Evolutionary conservation across 2,888 invertebrate species (phyloP).

Genomic region (Chironomus tentans): DNA sequence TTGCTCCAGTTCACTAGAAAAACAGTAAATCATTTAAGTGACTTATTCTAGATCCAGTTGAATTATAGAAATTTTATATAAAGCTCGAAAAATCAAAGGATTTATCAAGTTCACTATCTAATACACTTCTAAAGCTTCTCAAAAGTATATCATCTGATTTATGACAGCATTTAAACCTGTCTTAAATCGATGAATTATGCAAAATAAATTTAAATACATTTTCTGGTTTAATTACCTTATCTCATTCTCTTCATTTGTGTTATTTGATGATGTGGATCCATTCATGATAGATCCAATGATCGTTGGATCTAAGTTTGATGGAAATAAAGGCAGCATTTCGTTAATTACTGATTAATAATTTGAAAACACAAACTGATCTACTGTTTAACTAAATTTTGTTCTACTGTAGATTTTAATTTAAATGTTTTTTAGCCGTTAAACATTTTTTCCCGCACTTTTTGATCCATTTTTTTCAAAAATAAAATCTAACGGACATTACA

Average conservation of each 20-base stretch:
- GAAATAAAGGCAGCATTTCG: conserved; percentile 18
- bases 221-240: background rate
- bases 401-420: too few species aligned
- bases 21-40: too few species aligned
- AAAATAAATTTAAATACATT: background rate
- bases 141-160: background rate
- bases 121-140: too few species aligned
- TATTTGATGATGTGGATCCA: background rate
- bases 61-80: background rate
- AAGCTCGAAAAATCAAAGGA: background rate
- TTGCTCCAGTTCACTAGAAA: conserved; percentile 1
- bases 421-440: too few species aligned
- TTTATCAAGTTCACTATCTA: too few species aligned
- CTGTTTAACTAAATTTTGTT: too few species aligned
- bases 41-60: too few species aligned
- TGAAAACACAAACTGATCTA: too few species aligned
- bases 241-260: conserved; percentile 6
- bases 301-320: conserved; percentile 9
- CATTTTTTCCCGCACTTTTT: too few species aligned
- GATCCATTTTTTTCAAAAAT: too few species aligned
- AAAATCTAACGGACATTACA: too few species aligned
- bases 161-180: background rate
- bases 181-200: background rate
- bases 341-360: too few species aligned
- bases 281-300: conserved; percentile 20